Evolutionary conservation across 2,797 vertebrate genomes (phyloP).

Genomic region (Psittacula derbiana): DNA sequence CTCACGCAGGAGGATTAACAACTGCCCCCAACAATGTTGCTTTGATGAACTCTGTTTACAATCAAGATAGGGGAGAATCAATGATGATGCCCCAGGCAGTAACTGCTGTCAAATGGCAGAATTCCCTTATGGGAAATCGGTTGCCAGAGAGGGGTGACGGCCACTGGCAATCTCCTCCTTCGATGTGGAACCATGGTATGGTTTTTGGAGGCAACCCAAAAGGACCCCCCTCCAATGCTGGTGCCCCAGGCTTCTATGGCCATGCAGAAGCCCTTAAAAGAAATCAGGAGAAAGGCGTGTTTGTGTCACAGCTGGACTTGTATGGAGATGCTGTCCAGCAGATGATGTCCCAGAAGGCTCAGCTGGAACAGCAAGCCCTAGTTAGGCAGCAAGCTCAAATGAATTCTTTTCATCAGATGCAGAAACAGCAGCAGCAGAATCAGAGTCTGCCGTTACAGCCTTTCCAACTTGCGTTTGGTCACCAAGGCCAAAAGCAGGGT

Average conservation of each 20-base stretch:
- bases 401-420: conserved; percentile 80
- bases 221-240: conserved; percentile 68
- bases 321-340: conserved; percentile 76
- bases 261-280: conserved; percentile 79
- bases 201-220: conserved; percentile 81
- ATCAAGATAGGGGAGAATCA: conserved; percentile 85
- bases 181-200: conserved; percentile 85
- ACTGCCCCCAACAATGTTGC: conserved; percentile 66
- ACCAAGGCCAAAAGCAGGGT: conserved; percentile 86
- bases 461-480: conserved; percentile 94
- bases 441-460: conserved; percentile 90
- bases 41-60: conserved; percentile 87
- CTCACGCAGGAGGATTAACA: conserved; percentile 74
- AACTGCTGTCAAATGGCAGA: conserved; percentile 89
- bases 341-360: conserved; percentile 82
- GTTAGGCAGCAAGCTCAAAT: conserved; percentile 81
- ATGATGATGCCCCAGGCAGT: conserved; percentile 88
- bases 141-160: conserved; percentile 83
- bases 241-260: conserved; percentile 71
- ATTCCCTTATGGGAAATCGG: conserved; percentile 72
- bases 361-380: conserved; percentile 74
- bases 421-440: conserved; percentile 83
- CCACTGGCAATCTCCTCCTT: conserved; percentile 83
- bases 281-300: conserved; percentile 82
- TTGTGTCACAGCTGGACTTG: conserved; percentile 73